phyloP scores from a whole-genome alignment of 2,888 invertebrate genomes.

The Branchellion lobata region DNA sequence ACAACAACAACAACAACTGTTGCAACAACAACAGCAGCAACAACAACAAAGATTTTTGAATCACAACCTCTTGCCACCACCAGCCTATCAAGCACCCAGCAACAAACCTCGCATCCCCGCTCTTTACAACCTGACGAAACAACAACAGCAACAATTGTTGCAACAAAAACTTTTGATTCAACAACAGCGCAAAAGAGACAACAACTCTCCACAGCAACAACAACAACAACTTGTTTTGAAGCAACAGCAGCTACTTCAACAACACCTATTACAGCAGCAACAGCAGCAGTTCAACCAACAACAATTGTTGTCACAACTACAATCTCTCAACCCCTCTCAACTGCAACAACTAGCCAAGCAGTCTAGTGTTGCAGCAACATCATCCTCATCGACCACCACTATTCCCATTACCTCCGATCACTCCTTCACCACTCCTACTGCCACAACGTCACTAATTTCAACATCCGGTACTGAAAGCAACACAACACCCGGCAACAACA shows the following conservation, averaged over 20 bases:
- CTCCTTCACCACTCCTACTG: neutral
- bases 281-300: constrained; percentile 45
- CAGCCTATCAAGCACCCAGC: constrained; percentile 7
- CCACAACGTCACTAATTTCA: neutral
- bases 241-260: constrained; percentile 43
- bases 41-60: constrained; percentile 22
- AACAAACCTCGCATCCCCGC: constrained; percentile 4
- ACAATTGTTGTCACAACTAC: constrained; percentile 18
- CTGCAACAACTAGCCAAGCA: constrained; percentile 5
- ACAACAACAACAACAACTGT: constrained; percentile 24
- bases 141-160: constrained; percentile 43
- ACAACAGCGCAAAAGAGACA: constrained; percentile 26
- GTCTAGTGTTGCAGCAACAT: neutral
- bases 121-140: constrained; percentile 51
- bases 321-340: neutral
- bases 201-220: neutral
- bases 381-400: constrained; percentile 15
- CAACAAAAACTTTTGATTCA: constrained; percentile 50
- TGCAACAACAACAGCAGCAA: constrained; percentile 24
- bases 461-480: neutral
- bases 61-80: constrained; percentile 25
- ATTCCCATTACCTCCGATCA: neutral
- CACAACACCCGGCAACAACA: constrained; percentile 25
- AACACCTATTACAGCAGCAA: constrained; percentile 49
- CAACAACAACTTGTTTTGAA: constrained; percentile 10